Evolutionary conservation across 2,888 invertebrate species (phyloP).

Genomic region (Therioaphis trifolii): DNA sequence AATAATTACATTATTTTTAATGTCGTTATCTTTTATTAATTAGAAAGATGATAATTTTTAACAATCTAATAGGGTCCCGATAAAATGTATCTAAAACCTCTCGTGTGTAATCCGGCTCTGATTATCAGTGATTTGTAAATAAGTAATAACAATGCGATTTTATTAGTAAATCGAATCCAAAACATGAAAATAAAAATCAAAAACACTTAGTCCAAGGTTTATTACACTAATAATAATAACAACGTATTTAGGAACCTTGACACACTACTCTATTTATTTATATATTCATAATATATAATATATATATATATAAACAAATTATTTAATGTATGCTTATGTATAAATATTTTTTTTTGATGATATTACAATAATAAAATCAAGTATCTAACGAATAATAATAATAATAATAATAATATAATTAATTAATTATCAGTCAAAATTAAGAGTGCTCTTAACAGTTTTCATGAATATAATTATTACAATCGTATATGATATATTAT

Average conservation of each 20-base stretch:
- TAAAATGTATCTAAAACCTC: no score
- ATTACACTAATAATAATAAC: constrained; percentile 33
- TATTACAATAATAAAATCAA: not conserved
- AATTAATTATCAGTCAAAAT: constrained; percentile 51
- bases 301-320: not conserved
- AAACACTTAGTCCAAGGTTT: constrained; percentile 34
- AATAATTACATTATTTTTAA: no score
- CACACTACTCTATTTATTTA: constrained; percentile 15
- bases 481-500: constrained; percentile 7
- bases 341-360: not conserved
- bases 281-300: not conserved
- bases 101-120: no score
- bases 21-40: no score
- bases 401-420: not conserved
- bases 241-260: constrained; percentile 11
- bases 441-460: constrained; percentile 31
- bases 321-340: not conserved
- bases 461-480: not conserved
- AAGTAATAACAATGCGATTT: no score
- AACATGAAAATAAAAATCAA: constrained; percentile 34
- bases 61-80: no score
- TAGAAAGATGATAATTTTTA: no score
- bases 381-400: not conserved
- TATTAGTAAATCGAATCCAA: no score
- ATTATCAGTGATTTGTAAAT: no score